A percentile compares a stretch with the other conserved stretches of the same genome.
These are phyloP conservation scores for Amphimedon queenslandica DNA, from an alignment of 37 sponge, comb jelly and placozoan genomes.

Conservation along the genomic window DNA sequence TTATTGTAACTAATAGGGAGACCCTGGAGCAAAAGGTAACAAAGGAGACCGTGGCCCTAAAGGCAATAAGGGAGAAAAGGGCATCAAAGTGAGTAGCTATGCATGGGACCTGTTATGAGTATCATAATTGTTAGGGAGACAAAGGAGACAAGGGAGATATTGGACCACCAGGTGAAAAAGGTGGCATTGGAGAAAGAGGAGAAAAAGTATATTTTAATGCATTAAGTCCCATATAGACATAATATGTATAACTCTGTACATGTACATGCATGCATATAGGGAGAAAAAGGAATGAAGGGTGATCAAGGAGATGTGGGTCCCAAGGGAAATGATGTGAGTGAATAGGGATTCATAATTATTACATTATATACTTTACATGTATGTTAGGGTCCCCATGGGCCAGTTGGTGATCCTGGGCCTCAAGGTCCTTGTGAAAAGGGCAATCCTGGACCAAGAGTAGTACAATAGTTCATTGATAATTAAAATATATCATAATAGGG, in stretches of 20 bases:
- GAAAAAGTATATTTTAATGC: too few species aligned
- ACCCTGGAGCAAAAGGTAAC: slow-evolving; percentile 5
- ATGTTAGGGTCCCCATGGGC: slow-evolving; percentile 43
- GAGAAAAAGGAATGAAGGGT: too few species aligned
- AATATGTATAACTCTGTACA: too few species aligned
- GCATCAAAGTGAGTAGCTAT: not conserved
- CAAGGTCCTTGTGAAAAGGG: slow-evolving; percentile 29
- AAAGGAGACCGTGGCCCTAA: slow-evolving; percentile 3
- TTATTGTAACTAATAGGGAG: too few species aligned
- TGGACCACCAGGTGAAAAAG: slow-evolving; percentile 58
- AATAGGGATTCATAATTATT: too few species aligned
- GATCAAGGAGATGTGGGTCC: slow-evolving; percentile 48
- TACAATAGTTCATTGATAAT: not conserved
- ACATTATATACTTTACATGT: too few species aligned
- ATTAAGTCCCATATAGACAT: too few species aligned
- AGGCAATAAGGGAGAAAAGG: not conserved
- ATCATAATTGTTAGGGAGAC: not conserved
- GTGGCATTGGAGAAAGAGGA: too few species aligned
- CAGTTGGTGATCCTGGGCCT: slow-evolving; percentile 46
- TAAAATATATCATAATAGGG: not conserved
- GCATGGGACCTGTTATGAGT: not conserved
- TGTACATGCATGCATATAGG: too few species aligned
- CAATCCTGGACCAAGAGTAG: too few species aligned
- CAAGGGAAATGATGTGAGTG: too few species aligned
- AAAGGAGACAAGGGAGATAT: slow-evolving; percentile 15